Evolutionary conservation across 2,113 vertebrate species (phyloP).

Genomic region (Terrapene triunguis): DNA sequence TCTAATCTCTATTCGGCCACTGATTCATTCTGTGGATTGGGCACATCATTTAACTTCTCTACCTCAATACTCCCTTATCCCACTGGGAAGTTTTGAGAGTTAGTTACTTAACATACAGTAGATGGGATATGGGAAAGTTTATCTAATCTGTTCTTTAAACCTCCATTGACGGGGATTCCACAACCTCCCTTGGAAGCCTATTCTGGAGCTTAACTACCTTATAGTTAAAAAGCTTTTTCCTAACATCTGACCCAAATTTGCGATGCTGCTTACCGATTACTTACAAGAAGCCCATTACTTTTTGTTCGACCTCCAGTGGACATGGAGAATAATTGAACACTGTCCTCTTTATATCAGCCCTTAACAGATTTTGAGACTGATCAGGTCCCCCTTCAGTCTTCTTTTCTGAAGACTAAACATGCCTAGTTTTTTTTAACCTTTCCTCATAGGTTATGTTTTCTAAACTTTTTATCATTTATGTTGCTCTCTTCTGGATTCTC

Average conservation of each 20-base stretch:
- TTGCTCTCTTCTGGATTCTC: not conserved
- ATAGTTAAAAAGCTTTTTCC: not conserved
- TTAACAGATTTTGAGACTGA: not conserved
- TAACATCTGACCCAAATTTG: not conserved
- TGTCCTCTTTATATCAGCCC: not conserved
- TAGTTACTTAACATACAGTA: not conserved
- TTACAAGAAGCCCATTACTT: not conserved
- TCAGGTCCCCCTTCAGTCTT: not conserved
- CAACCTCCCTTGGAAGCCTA: not conserved
- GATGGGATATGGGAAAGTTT: not conserved
- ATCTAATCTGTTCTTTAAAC: not conserved
- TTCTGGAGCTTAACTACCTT: not conserved
- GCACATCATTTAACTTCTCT: not conserved
- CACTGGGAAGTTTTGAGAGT: not conserved
- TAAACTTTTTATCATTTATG: not conserved
- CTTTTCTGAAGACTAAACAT: not conserved
- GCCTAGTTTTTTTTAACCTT: not conserved
- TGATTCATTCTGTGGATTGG: not conserved
- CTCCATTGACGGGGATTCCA: not conserved
- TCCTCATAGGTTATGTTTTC: not conserved
- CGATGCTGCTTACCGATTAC: not conserved
- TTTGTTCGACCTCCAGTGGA: not conserved
- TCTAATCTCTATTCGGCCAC: accelerated
- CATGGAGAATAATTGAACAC: not conserved
- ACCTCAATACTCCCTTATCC: accelerated